These are phyloP conservation scores for Artibeus lituratus DNA, from an alignment of 2,797 vertebrate species.

Conservation along the genomic window DNA sequence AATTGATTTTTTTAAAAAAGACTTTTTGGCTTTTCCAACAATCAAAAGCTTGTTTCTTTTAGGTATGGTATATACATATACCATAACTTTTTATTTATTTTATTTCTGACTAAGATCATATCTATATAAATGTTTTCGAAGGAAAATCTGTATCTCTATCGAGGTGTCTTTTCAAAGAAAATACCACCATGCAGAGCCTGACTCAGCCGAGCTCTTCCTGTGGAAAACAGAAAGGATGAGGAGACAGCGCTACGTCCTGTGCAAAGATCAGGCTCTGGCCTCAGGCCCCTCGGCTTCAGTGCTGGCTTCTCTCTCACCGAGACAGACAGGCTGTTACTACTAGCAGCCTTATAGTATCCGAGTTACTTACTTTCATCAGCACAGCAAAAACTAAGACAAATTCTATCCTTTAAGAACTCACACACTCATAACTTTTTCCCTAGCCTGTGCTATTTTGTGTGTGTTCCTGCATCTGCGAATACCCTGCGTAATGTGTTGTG, in stretches of 20 bases:
- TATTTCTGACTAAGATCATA: background rate
- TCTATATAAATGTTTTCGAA: background rate
- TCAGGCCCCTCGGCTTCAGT: background rate
- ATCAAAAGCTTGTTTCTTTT: conserved; percentile 9
- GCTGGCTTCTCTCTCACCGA: background rate
- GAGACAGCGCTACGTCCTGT: background rate
- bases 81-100: background rate
- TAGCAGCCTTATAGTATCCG: background rate
- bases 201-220: background rate
- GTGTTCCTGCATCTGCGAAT: background rate
- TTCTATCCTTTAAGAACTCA: background rate
- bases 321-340: background rate
- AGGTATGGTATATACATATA: background rate
- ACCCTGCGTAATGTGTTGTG: background rate
- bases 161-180: conserved; percentile 13
- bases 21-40: background rate
- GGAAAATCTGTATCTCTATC: background rate
- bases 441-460: background rate
- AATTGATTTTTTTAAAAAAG: conserved; percentile 6
- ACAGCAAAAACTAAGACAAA: conserved; percentile 13
- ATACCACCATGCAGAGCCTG: background rate
- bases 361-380: conserved; percentile 11
- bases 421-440: background rate
- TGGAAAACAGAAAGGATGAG: background rate
- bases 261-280: background rate